Conservation (phyloP, 2,888 invertebrate species). For the Drosophila macrospina region DNA sequence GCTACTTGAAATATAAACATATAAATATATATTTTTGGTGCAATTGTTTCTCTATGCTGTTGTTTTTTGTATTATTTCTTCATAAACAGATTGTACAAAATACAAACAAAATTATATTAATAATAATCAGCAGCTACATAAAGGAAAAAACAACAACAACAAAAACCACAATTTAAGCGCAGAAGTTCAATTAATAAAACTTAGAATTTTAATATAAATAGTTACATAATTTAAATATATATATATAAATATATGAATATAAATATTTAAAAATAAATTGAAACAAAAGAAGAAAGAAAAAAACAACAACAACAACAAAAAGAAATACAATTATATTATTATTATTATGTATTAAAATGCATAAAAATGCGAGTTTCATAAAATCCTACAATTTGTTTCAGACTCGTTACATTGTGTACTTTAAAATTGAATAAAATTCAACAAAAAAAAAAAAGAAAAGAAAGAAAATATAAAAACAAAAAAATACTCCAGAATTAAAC, state of each 20-base stretch:
- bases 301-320: constrained; percentile 23
- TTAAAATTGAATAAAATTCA: constrained; percentile 79
- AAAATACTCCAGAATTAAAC: constrained; percentile 23
- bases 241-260: constrained; percentile 57
- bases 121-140: constrained; percentile 16
- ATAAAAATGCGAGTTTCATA: constrained; percentile 58
- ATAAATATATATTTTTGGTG: constrained; percentile 47
- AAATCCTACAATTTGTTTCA: constrained; percentile 49
- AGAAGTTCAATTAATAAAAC: constrained; percentile 82
- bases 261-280: constrained; percentile 49
- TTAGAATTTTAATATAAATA: constrained; percentile 77
- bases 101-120: constrained; percentile 17
- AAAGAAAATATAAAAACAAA: too few relatives aligned
- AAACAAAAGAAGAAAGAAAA: constrained; percentile 32
- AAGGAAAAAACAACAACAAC: constrained; percentile 19
- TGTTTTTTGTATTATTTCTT: constrained; percentile 10
- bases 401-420: constrained; percentile 74
- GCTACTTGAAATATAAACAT: constrained; percentile 31
- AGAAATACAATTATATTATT: constrained; percentile 39
- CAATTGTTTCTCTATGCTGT: constrained; percentile 27
- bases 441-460: too few relatives aligned
- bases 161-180: constrained; percentile 69
- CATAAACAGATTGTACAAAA: constrained; percentile 42
- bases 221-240: constrained; percentile 70
- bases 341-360: constrained; percentile 37